Evolutionary conservation across 1,140 invertebrate genomes (phyloP), one percentile per base, ranked within the genome.

Genomic region (Diabrotica virgifera): DNA sequence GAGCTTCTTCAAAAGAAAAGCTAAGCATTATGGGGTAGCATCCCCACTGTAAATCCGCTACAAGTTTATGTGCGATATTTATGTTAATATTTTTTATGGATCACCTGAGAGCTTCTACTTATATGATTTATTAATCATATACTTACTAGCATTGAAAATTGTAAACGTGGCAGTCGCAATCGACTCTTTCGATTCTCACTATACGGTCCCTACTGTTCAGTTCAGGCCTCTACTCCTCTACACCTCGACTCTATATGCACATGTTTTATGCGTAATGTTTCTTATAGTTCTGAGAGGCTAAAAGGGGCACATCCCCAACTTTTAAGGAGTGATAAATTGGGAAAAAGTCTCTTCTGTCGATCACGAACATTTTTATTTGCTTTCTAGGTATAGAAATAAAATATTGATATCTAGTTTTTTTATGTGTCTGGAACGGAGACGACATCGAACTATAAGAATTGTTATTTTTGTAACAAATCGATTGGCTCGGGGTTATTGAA

Each of bases 181-280:
- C 24, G 24, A 24, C 24, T 24, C 24, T 24, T 24, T 24, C 24
- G 24, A 24, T 24, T 24, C 24, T 24, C 24, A 24, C 24, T 1
- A 4, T 24, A 24, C 24, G 24, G 24, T 24, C 24, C 24, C 24
- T 24, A 24, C 24, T 2, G 24, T 24, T 24, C 24, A 24, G 24
- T 24, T 24, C 24, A 24, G 4, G 24, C 24, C 24, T 24, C 24
- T 24, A 24, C 24, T 24, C 24, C 24, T 24, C 24, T 24, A 24
- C 24, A 24, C 24, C 24, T 24, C 24, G 24, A 24, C 24, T 24
- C 8, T 46, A 46, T 57, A 36, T 57, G 36, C 36, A 57, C 55
- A 57, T 57, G 55, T 57, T 57, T 57, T 57, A 57, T 57, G 55
- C 55, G 55, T 57, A 57, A 57, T 57, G 36, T 57, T 24, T 57